Conservation (phyloP, 1,140 invertebrate species). For the Oedothorax gibbosus region DNA sequence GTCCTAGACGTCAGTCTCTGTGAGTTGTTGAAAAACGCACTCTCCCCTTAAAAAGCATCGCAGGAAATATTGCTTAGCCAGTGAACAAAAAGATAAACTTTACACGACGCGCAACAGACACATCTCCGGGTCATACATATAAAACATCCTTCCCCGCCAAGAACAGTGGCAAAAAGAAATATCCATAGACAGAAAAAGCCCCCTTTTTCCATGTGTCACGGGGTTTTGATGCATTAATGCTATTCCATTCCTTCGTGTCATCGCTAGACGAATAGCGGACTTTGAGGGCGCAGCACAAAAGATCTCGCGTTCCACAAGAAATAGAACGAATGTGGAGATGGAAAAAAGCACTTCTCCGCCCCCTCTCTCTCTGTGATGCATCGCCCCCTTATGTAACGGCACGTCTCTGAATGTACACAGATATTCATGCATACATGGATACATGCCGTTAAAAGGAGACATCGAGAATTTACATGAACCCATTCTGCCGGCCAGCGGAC, state of each 20-base stretch:
- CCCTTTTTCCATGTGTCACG: slow-evolving; percentile 42
- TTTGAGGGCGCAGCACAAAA: slow-evolving; percentile 47
- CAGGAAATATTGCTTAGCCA: neutral
- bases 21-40: too few species aligned
- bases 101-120: slow-evolving; percentile 34
- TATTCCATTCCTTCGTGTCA: slow-evolving; percentile 60
- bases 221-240: slow-evolving; percentile 61
- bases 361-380: slow-evolving; percentile 32
- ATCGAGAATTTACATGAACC: slow-evolving; percentile 53
- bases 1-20: too few species aligned
- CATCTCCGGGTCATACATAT: slow-evolving; percentile 48
- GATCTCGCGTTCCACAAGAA: slow-evolving; percentile 8
- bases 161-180: slow-evolving; percentile 16
- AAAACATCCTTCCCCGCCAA: slow-evolving; percentile 38
- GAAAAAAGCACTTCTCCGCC: neutral
- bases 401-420: slow-evolving; percentile 52
- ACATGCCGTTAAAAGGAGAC: slow-evolving; percentile 32
- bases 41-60: too few species aligned
- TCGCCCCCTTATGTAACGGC: slow-evolving; percentile 56
- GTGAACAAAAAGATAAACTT: slow-evolving; percentile 19
- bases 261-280: slow-evolving; percentile 56
- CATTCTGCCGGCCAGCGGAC: slow-evolving; percentile 47
- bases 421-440: slow-evolving; percentile 44
- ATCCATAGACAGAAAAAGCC: slow-evolving; percentile 47
- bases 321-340: too few species aligned